Conservation (phyloP, 1,140 invertebrate genomes). For the Drosophila fuyamai region DNA sequence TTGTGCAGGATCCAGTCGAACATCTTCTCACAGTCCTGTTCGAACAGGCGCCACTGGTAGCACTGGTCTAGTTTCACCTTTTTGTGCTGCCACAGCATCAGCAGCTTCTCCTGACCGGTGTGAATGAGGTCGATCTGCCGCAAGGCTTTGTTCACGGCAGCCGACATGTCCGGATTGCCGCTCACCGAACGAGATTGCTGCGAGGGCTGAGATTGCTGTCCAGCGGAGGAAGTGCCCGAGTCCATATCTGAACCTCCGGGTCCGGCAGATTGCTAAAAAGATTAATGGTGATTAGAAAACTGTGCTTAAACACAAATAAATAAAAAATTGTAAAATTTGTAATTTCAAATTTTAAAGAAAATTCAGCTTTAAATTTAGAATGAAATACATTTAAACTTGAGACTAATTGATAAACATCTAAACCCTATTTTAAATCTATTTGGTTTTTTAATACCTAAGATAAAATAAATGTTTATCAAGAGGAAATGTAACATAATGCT, state of each 20-base stretch:
- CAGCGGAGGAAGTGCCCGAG: slow-evolving; percentile 69
- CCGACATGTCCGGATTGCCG: slow-evolving; percentile 89
- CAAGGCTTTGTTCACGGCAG: slow-evolving; percentile 88
- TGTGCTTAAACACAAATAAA: background rate
- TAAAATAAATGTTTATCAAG: slow-evolving; percentile 14
- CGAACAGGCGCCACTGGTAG: slow-evolving; percentile 96
- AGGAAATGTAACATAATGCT: slow-evolving; percentile 10
- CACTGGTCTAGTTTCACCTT: slow-evolving; percentile 97
- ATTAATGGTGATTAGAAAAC: background rate
- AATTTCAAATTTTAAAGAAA: no score
- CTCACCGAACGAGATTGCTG: slow-evolving; percentile 50
- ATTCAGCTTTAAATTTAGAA: no score
- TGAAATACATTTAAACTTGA: no score
- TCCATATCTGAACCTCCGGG: slow-evolving; percentile 65
- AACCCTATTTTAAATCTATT: no score
- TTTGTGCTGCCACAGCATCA: slow-evolving; percentile 97
- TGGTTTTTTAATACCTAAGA: no score
- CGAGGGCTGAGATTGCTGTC: slow-evolving; percentile 43
- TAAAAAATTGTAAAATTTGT: background rate
- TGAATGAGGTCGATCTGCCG: slow-evolving; percentile 93
- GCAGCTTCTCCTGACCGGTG: slow-evolving; percentile 94
- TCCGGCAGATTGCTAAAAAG: slow-evolving; percentile 34
- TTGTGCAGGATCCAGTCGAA: slow-evolving; percentile 99
- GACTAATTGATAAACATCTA: no score
- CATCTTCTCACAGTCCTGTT: slow-evolving; percentile 99